Percentiles rank a stretch among this genome's conserved stretches.
Conservation (phyloP, 2,888 invertebrate species). For the Pelosia muscerda region DNA sequence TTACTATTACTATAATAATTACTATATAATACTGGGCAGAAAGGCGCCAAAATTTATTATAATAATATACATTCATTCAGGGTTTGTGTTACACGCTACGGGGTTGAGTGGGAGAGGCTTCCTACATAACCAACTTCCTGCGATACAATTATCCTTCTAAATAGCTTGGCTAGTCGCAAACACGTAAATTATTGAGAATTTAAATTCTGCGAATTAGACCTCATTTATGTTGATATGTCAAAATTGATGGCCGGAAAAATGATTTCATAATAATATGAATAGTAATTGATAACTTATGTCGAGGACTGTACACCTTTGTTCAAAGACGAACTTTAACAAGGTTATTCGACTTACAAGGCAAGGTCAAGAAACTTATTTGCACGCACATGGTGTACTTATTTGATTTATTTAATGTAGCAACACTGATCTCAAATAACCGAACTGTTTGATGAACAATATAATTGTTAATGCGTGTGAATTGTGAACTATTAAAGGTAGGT, state of each 20-base stretch:
- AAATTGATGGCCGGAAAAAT: background rate
- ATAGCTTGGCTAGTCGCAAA: no score
- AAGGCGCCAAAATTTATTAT: no score
- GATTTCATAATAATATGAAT: background rate
- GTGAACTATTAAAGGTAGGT: background rate
- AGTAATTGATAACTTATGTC: constrained; percentile 3
- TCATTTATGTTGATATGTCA: background rate
- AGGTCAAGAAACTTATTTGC: constrained; percentile 30
- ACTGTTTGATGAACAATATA: constrained; percentile 6
- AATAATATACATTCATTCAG: no score
- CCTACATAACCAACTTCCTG: no score
- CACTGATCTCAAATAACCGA: constrained; percentile 2
- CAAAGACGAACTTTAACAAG: constrained; percentile 26
- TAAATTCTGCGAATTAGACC: background rate
- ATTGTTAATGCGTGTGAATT: background rate
- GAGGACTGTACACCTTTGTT: constrained; percentile 23
- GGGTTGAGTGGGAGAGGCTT: no score
- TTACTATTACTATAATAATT: no score
- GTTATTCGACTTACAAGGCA: constrained; percentile 19
- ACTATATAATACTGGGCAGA: no score
- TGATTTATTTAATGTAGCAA: constrained; percentile 13
- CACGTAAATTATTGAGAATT: background rate
- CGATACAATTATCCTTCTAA: no score
- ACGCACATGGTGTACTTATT: constrained; percentile 25
- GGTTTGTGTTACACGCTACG: no score